Conservation (phyloP, 1,140 invertebrate species). For the Tribolium madens region DNA sequence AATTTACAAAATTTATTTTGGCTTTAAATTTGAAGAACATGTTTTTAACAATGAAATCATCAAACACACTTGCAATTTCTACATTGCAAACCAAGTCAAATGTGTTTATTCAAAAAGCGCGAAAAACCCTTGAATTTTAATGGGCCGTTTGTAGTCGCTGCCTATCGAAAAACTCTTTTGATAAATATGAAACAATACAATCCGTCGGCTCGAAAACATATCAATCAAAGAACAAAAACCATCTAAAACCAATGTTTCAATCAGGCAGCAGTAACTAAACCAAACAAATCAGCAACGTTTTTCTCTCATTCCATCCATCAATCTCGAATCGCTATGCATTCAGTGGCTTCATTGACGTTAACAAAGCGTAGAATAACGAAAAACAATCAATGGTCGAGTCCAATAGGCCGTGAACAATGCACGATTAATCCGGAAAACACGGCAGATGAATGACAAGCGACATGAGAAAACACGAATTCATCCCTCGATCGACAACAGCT, state of each 20-base stretch:
- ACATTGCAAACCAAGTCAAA: no score
- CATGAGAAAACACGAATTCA: conserved; percentile 31
- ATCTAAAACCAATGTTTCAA: conserved; percentile 33
- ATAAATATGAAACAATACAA: conserved; percentile 43
- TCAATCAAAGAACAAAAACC: conserved; percentile 27
- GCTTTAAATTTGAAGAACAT: no score
- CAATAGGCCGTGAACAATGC: conserved; percentile 24
- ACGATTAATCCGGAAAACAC: conserved; percentile 28
- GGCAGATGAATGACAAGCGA: conserved; percentile 19
- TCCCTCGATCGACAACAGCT: conserved; percentile 36
- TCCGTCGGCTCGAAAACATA: conserved; percentile 20
- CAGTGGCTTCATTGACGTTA: conserved; percentile 15
- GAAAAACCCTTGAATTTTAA: no score
- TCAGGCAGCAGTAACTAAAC: conserved; percentile 22
- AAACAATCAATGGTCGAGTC: conserved; percentile 15
- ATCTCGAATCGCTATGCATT: neutral
- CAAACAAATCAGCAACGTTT: conserved; percentile 18
- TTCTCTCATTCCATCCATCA: conserved; percentile 29
- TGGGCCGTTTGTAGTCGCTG: no score
- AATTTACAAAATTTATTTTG: no score
- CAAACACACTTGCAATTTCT: no score
- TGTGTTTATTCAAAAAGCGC: no score
- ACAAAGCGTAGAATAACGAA: conserved; percentile 31
- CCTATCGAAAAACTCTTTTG: neutral
- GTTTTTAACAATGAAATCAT: no score